Evolutionary conservation across 2,797 vertebrate genomes (phyloP).

Genomic region (Sphenopsis melanotis): DNA sequence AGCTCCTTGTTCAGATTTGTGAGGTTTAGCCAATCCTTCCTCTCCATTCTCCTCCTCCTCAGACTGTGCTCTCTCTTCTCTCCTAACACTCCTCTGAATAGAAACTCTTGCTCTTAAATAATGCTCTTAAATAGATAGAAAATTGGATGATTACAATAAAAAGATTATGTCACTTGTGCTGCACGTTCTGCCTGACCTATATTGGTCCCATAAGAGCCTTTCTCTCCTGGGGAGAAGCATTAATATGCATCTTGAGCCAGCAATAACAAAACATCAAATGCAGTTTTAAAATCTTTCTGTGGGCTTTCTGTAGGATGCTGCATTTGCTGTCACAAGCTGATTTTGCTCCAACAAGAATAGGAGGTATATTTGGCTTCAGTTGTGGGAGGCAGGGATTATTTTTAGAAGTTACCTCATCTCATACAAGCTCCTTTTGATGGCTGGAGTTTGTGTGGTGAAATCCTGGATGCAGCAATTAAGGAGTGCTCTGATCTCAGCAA

Average conservation of each 20-base stretch:
- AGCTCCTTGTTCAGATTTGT: not conserved
- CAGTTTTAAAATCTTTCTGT: not conserved
- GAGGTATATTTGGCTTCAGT: conserved; percentile 51
- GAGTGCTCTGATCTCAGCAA: conserved; percentile 43
- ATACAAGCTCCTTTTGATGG: conserved; percentile 34
- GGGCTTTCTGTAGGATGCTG: conserved; percentile 14
- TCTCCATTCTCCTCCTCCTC: not conserved
- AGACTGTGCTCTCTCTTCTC: not conserved
- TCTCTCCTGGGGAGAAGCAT: not conserved
- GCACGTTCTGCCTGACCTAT: not conserved
- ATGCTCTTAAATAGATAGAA: not conserved
- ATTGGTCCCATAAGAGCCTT: not conserved
- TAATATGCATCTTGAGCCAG: conserved; percentile 16
- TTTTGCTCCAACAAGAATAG: conserved; percentile 1
- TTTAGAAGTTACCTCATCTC: conserved; percentile 54
- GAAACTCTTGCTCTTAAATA: conserved; percentile 1
- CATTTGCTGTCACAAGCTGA: conserved; percentile 30
- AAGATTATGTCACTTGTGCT: not conserved
- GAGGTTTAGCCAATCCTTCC: not conserved
- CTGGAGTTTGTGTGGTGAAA: conserved; percentile 31
- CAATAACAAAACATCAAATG: conserved; percentile 1
- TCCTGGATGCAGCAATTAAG: conserved; percentile 41
- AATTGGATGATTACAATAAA: not conserved
- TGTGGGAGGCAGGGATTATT: conserved; percentile 49
- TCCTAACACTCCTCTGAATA: not conserved